A percentile compares a stretch with the other conserved stretches of the same genome.
Evolutionary conservation across 2,797 vertebrate species (phyloP).

Genomic region (Mormyrus proboscirostris): DNA sequence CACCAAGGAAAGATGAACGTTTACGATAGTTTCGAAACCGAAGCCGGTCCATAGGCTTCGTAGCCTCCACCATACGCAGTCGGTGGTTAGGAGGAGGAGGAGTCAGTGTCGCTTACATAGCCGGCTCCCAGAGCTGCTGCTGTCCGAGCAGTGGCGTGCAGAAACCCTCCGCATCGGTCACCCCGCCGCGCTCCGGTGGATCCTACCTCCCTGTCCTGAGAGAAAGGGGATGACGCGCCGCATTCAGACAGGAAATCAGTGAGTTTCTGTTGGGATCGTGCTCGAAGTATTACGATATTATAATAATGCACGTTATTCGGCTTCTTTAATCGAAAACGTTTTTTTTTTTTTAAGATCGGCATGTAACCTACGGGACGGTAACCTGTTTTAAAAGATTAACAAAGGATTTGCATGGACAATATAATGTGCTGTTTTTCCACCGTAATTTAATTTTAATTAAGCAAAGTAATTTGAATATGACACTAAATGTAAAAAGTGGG

Average conservation of each 20-base stretch:
- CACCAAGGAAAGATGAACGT: not conserved
- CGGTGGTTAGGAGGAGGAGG: not conserved
- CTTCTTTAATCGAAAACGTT: not conserved
- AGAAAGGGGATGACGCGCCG: not conserved
- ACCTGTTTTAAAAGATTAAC: not conserved
- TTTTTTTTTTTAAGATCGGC: not conserved
- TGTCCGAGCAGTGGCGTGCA: not conserved
- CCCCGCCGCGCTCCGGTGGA: no score
- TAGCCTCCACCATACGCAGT: not conserved
- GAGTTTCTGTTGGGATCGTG: not conserved
- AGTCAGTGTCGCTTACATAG: not conserved
- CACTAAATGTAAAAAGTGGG: not conserved
- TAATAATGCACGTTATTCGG: not conserved
- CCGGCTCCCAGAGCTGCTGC: not conserved
- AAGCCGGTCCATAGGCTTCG: not conserved
- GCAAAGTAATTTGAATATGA: not conserved
- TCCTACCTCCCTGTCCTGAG: not conserved
- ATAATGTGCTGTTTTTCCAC: not conserved
- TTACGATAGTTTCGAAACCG: not conserved
- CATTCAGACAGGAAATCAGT: not conserved
- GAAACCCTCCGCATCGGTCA: not conserved
- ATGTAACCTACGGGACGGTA: not conserved
- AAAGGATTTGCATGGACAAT: not conserved
- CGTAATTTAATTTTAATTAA: not conserved
- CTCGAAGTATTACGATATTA: not conserved